phyloP scores from a whole-genome alignment of 1,140 invertebrate genomes.

The Telenomus remus region DNA sequence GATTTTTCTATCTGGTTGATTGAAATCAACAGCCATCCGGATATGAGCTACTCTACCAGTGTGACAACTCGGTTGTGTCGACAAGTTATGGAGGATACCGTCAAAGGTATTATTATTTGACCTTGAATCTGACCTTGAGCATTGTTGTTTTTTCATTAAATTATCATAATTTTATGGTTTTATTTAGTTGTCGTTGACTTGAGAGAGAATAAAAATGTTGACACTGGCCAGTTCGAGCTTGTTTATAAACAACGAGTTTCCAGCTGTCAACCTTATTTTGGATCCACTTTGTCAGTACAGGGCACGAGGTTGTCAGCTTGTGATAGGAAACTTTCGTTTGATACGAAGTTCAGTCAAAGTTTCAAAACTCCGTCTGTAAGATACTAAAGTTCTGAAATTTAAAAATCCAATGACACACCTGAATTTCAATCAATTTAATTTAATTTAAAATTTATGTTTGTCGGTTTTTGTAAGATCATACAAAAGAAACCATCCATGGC shows the following conservation, averaged over 20 bases:
- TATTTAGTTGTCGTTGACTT: conserved; percentile 89
- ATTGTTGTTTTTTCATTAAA: conserved; percentile 12
- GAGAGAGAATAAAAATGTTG: conserved; percentile 83
- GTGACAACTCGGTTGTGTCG: conserved; percentile 91
- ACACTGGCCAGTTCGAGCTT: conserved; percentile 91
- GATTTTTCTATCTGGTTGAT: conserved; percentile 94
- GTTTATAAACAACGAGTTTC: conserved; percentile 85
- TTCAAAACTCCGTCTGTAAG: conserved; percentile 62
- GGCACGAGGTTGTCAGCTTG: conserved; percentile 76
- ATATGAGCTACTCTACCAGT: conserved; percentile 90
- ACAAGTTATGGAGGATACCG: conserved; percentile 91
- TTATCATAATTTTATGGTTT: background rate
- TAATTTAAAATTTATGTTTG: too few species aligned
- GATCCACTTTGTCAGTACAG: conserved; percentile 84
- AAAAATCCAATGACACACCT: too few species aligned
- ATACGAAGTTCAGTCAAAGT: conserved; percentile 54
- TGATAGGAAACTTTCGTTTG: conserved; percentile 57
- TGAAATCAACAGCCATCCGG: conserved; percentile 96
- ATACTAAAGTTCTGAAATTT: conserved; percentile 1
- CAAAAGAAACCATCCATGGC: conserved; percentile 54
- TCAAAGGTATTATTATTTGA: conserved; percentile 85
- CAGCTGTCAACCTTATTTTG: conserved; percentile 88
- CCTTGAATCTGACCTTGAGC: background rate
- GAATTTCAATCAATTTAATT: too few species aligned
- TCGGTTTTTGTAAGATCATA: conserved; percentile 37